phyloP scores from a whole-genome alignment of 2,113 vertebrate genomes.

The Sapayoa aenigma region DNA sequence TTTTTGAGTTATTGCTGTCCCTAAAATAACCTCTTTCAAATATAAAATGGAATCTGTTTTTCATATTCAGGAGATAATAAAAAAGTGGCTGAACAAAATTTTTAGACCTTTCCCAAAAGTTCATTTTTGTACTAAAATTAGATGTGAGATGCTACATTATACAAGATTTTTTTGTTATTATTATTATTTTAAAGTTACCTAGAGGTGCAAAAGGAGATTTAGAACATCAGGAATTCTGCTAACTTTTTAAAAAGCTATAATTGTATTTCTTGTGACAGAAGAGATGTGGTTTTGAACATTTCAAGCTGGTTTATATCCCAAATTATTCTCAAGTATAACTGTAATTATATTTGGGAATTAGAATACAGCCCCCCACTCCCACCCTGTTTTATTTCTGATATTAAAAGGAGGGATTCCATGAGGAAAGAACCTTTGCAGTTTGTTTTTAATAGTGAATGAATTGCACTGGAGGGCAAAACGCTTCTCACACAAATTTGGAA shows the following conservation, averaged over 20 bases:
- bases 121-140: neutral
- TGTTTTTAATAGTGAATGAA: neutral
- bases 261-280: neutral
- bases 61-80: neutral
- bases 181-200: neutral
- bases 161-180: neutral
- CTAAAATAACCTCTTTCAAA: neutral
- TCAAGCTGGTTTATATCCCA: neutral
- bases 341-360: neutral
- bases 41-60: neutral
- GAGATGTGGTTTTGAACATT: neutral
- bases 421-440: neutral
- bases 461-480: neutral
- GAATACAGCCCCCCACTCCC: rapidly evolving
- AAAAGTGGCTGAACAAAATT: neutral
- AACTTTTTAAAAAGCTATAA: neutral
- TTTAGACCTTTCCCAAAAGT: neutral
- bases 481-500: neutral
- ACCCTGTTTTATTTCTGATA: neutral
- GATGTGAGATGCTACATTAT: neutral
- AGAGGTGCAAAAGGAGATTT: neutral
- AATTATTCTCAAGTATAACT: neutral
- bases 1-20: neutral
- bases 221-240: neutral
- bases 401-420: neutral